phyloP scores from a whole-genome alignment of 2,797 vertebrate species.

The Allobates femoralis region DNA sequence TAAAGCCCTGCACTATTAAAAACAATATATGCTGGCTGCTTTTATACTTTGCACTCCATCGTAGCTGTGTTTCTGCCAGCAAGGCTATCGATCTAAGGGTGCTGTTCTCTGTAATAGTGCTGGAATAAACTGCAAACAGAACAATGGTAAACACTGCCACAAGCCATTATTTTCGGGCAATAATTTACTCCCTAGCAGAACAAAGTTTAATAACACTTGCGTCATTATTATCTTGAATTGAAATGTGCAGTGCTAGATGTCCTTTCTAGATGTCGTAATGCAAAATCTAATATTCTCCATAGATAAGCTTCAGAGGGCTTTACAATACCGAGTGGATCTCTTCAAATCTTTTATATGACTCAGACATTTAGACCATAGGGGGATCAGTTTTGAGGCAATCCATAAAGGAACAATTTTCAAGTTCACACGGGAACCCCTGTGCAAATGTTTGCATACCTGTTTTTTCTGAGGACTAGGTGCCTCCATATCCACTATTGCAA shows the following conservation, averaged over 20 bases:
- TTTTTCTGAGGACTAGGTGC: not conserved
- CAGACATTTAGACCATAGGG: not conserved
- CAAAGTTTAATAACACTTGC: conserved; percentile 21
- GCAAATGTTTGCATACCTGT: not conserved
- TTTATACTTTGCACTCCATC: conserved; percentile 37
- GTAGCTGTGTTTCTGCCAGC: conserved; percentile 38
- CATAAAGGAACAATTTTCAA: not conserved
- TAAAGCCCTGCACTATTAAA: conserved; percentile 45
- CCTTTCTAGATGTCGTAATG: conserved; percentile 1
- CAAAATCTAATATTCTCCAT: not conserved
- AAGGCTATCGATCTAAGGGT: conserved; percentile 37
- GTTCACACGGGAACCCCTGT: not conserved
- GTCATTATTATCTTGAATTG: conserved; percentile 12
- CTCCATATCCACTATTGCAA: no score
- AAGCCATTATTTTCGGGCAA: conserved; percentile 29
- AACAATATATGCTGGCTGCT: conserved; percentile 40
- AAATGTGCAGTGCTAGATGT: conserved; percentile 24
- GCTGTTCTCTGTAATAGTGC: conserved; percentile 28
- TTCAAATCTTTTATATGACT: not conserved
- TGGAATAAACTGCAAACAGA: conserved; percentile 32
- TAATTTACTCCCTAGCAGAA: conserved; percentile 24
- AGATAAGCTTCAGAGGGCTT: not conserved
- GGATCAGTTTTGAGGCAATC: not conserved
- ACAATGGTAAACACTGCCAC: conserved; percentile 29
- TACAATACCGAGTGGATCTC: not conserved